A percentile compares a stretch with the other conserved stretches of the same genome.
Evolutionary conservation across 2,797 vertebrate genomes (phyloP).

Genomic region (Hirundo rustica): DNA sequence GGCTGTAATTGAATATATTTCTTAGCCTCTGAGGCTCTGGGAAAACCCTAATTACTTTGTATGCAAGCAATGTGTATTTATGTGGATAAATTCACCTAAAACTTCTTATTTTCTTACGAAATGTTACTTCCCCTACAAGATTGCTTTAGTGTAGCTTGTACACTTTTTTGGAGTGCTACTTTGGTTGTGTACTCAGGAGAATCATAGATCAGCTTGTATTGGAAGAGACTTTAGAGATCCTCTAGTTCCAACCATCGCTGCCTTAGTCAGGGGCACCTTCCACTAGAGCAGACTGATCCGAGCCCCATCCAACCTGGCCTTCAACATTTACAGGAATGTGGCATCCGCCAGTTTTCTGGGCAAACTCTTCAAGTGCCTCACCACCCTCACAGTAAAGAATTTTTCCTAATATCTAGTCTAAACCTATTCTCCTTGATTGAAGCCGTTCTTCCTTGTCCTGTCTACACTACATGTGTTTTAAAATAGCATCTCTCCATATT

Average conservation of each 20-base stretch:
- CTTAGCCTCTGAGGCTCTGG: neutral
- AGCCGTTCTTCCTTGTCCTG: neutral
- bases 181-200: neutral
- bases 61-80: neutral
- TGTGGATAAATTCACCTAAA: neutral
- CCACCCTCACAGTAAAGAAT: neutral
- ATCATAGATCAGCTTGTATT: rapidly evolving
- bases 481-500: neutral
- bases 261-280: neutral
- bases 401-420: neutral
- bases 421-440: neutral
- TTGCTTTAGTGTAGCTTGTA: neutral
- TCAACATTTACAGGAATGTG: neutral
- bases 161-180: neutral
- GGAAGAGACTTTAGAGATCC: neutral
- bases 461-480: neutral
- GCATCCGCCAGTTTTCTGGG: neutral
- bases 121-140: neutral
- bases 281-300: neutral
- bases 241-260: rapidly evolving
- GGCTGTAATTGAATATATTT: neutral
- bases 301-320: neutral
- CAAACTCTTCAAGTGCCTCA: neutral
- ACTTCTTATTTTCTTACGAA: neutral
- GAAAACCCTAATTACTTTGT: neutral